Evolutionary conservation across 2,888 invertebrate genomes (phyloP).

Genomic region (Bombylius major): DNA sequence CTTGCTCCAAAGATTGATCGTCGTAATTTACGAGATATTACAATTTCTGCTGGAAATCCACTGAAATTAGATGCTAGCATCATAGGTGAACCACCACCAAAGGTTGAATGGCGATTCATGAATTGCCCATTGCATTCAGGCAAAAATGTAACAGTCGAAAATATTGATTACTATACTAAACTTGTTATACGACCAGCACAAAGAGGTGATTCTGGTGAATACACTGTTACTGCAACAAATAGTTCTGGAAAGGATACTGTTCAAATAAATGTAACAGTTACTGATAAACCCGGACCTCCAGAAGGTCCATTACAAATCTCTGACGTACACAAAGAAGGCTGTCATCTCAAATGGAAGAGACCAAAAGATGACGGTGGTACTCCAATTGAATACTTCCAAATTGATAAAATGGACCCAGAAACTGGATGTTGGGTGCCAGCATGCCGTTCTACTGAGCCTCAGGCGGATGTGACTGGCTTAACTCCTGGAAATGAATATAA

Average conservation of each 20-base stretch:
- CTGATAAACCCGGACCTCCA: constrained; percentile 77
- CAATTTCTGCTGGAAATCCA: constrained; percentile 81
- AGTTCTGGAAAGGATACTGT: constrained; percentile 78
- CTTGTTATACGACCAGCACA: constrained; percentile 67
- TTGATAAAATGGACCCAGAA: constrained; percentile 87
- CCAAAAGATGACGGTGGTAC: constrained; percentile 90
- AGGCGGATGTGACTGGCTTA: constrained; percentile 68
- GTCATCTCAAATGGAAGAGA: constrained; percentile 89
- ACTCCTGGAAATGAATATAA: constrained; percentile 87
- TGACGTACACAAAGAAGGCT: constrained; percentile 86
- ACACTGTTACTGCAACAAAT: constrained; percentile 74
- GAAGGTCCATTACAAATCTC: constrained; percentile 81
- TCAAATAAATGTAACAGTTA: constrained; percentile 66
- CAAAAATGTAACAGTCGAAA: constrained; percentile 69
- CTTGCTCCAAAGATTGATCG: constrained; percentile 94
- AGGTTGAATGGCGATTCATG: constrained; percentile 82
- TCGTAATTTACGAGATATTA: constrained; percentile 77
- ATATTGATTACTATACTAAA: constrained; percentile 78
- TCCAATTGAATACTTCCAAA: constrained; percentile 90
- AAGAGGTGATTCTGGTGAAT: constrained; percentile 76
- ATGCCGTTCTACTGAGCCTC: constrained; percentile 68
- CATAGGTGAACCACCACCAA: constrained; percentile 90
- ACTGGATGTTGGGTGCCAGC: constrained; percentile 84
- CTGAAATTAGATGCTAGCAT: constrained; percentile 89
- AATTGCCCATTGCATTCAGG: constrained; percentile 57